These are phyloP conservation scores for Ctenosaura bakeri DNA, from an alignment of 2,797 vertebrate genomes.

Conservation along the genomic window DNA sequence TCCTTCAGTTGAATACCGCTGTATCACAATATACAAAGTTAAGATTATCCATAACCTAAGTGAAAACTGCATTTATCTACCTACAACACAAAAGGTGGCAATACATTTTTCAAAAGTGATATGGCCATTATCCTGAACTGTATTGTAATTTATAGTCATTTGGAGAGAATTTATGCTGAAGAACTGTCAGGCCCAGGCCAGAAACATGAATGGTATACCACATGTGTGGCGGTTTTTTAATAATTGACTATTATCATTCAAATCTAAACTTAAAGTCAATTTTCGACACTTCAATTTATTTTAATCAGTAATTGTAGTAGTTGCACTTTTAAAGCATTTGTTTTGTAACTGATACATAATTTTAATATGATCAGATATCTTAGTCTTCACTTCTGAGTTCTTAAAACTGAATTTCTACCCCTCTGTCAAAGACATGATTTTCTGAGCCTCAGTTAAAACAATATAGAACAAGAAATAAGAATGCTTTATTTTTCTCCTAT, in stretches of 20 bases:
- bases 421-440: not conserved
- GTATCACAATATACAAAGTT: constrained; percentile 6
- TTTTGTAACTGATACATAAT: not conserved
- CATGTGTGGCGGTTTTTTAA: not conserved
- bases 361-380: not conserved
- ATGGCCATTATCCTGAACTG: not conserved
- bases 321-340: not conserved
- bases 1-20: constrained; percentile 11
- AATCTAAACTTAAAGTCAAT: too few species aligned
- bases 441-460: not conserved
- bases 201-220: not conserved
- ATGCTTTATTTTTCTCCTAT: not conserved
- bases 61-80: not conserved
- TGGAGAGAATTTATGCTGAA: not conserved
- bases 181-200: too few species aligned
- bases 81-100: not conserved
- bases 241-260: too few species aligned
- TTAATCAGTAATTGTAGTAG: not conserved
- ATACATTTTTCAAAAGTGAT: constrained; percentile 2
- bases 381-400: not conserved
- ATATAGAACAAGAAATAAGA: not conserved
- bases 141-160: not conserved
- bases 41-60: constrained; percentile 2
- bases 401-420: not conserved
- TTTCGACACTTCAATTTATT: not conserved